phyloP scores from a whole-genome alignment of 2,797 vertebrate genomes.

The Sebastes itinus region DNA sequence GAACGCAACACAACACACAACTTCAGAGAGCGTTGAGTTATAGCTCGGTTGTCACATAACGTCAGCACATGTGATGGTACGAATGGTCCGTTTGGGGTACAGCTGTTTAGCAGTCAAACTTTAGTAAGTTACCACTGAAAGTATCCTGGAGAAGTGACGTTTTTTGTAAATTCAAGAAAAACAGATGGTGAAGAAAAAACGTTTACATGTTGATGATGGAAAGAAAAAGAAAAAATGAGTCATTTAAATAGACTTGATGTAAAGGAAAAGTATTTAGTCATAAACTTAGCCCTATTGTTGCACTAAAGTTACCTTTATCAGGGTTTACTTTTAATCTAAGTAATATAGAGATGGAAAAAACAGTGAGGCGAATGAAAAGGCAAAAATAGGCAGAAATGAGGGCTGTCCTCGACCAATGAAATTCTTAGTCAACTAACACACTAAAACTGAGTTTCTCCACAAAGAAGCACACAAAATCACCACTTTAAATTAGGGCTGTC shows the following conservation, averaged over 20 bases:
- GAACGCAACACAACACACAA: conserved; percentile 3
- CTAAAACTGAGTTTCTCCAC: too few species aligned
- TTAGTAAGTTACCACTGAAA: not conserved
- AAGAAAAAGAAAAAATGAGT: not conserved
- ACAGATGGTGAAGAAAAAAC: not conserved
- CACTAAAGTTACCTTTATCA: not conserved
- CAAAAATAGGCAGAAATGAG: rapidly evolving
- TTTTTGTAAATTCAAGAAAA: not conserved
- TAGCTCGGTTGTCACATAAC: not conserved
- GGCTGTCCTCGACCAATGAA: too few species aligned
- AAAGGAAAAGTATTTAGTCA: not conserved
- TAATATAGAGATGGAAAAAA: not conserved
- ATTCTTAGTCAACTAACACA: too few species aligned
- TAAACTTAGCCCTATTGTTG: not conserved
- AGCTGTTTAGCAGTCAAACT: not conserved
- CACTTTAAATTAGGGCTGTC: too few species aligned
- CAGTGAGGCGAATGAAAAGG: not conserved
- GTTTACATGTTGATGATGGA: not conserved
- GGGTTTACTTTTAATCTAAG: not conserved
- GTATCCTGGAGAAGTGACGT: not conserved
- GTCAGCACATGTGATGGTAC: conserved; percentile 9
- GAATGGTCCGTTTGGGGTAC: not conserved
- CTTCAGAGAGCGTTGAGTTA: conserved; percentile 17
- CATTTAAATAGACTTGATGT: not conserved
- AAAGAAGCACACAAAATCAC: too few species aligned